Evolutionary conservation across 2,113 vertebrate genomes (phyloP).

Genomic region (Odontesthes bonariensis): DNA sequence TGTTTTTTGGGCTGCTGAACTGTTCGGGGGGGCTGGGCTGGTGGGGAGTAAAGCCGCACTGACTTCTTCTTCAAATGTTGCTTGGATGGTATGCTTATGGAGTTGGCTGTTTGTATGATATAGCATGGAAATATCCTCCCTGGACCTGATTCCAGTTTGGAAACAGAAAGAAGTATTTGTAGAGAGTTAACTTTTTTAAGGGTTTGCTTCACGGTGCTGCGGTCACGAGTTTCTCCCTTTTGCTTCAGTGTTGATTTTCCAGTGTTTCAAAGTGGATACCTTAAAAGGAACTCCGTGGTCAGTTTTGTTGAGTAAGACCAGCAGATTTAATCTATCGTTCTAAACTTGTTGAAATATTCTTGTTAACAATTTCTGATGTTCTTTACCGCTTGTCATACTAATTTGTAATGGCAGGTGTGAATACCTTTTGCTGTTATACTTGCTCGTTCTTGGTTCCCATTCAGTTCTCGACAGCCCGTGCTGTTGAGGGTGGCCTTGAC

Average conservation of each 20-base stretch:
- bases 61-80: slow-evolving; percentile 24
- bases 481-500: too few species aligned
- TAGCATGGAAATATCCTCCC: slow-evolving; percentile 6
- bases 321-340: background rate
- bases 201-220: background rate
- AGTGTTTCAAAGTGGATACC: background rate
- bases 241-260: slow-evolving; percentile 4
- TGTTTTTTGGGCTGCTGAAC: slow-evolving; percentile 10
- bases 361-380: background rate
- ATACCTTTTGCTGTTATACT: background rate
- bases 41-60: slow-evolving; percentile 9
- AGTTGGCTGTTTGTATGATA: background rate
- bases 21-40: background rate
- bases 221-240: slow-evolving; percentile 25
- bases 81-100: slow-evolving; percentile 22
- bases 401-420: background rate
- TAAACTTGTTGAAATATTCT: rapidly evolving
- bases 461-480: too few species aligned
- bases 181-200: slow-evolving; percentile 27
- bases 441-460: background rate
- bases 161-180: slow-evolving; percentile 26
- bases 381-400: background rate
- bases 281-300: slow-evolving; percentile 29
- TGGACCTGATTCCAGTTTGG: slow-evolving; percentile 9
- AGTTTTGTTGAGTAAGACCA: slow-evolving; percentile 27